phyloP scores from a whole-genome alignment of 2,113 vertebrate species.

The Dromaius novaehollandiae region DNA sequence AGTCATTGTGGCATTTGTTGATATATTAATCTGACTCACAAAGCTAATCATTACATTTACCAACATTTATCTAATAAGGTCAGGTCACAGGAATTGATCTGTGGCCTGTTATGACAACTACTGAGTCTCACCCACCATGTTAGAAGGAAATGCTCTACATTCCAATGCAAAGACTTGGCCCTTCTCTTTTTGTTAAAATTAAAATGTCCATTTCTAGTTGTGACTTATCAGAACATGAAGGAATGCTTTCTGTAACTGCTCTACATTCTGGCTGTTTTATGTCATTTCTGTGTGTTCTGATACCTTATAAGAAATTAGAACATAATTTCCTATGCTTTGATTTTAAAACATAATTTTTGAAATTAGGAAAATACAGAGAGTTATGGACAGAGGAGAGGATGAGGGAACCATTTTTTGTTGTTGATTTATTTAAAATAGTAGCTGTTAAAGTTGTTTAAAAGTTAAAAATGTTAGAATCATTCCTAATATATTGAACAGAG shows the following conservation, averaged over 20 bases:
- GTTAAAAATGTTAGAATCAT: neutral
- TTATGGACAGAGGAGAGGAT: neutral
- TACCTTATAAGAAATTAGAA: neutral
- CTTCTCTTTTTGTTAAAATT: neutral
- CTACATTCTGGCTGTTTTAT: neutral
- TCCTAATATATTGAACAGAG: neutral
- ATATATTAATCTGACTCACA: neutral
- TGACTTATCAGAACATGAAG: neutral
- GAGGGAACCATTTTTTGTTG: neutral
- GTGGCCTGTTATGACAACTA: neutral
- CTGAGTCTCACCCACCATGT: neutral
- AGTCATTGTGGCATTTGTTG: neutral
- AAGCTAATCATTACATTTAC: neutral
- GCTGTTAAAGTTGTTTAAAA: neutral
- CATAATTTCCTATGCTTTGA: neutral
- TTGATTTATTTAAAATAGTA: neutral
- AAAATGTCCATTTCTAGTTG: neutral
- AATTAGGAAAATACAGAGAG: neutral
- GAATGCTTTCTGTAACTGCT: neutral
- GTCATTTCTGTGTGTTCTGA: neutral
- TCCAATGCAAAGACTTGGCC: neutral
- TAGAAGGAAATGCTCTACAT: neutral
- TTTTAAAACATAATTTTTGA: neutral
- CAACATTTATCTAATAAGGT: neutral
- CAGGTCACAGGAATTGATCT: neutral